Conservation (phyloP, 1,140 invertebrate genomes). For the Pygmarrhopalites habei region DNA sequence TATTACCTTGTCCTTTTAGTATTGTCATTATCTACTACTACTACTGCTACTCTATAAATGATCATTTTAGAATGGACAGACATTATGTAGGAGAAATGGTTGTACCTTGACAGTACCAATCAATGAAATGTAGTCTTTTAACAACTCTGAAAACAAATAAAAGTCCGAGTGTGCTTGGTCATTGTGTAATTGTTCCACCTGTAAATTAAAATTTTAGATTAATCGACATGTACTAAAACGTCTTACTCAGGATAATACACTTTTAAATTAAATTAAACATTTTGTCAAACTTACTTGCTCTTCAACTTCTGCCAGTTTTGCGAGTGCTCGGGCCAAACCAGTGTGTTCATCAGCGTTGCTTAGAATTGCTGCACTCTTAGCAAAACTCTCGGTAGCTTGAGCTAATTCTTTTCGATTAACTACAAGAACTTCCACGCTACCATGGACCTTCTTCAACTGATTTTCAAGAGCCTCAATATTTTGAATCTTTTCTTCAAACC, state of each 20-base stretch:
- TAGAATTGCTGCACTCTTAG: constrained; percentile 82
- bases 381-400: constrained; percentile 66
- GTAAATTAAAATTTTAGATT: constrained; percentile 40
- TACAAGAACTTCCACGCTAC: constrained; percentile 80
- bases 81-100: too few relatives aligned
- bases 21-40: too few relatives aligned
- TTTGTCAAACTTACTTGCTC: constrained; percentile 55
- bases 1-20: too few relatives aligned
- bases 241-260: too few relatives aligned
- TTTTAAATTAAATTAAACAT: constrained; percentile 7
- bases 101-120: constrained; percentile 81
- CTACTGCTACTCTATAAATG: too few relatives aligned
- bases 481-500: constrained; percentile 94
- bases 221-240: too few relatives aligned
- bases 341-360: constrained; percentile 94
- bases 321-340: constrained; percentile 79
- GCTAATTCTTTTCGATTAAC: constrained; percentile 80
- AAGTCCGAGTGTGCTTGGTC: constrained; percentile 94
- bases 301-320: constrained; percentile 87
- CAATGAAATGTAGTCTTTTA: constrained; percentile 79
- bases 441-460: constrained; percentile 79
- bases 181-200: constrained; percentile 76
- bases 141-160: constrained; percentile 81
- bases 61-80: too few relatives aligned
- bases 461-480: constrained; percentile 88